Conservation (phyloP, 1,140 invertebrate genomes). For the Battus philenor region DNA sequence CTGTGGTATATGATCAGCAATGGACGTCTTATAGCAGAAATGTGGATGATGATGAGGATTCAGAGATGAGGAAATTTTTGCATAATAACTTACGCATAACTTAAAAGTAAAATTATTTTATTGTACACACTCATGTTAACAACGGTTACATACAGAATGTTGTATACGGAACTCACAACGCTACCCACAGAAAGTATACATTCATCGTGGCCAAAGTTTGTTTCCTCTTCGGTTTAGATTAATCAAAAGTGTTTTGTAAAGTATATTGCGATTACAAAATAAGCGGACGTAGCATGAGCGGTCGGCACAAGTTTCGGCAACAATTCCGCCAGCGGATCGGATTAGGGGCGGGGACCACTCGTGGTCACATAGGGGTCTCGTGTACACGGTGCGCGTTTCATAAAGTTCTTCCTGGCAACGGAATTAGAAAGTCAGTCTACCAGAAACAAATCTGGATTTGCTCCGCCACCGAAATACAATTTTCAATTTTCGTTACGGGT, state of each 20-base stretch:
- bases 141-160: no score
- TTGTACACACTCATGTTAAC: no score
- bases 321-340: constrained; percentile 54
- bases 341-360: constrained; percentile 51
- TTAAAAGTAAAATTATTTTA: no score
- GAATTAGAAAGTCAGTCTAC: constrained; percentile 72
- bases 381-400: constrained; percentile 70
- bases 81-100: no score
- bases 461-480: constrained; percentile 61
- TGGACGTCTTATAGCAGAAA: no score
- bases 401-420: constrained; percentile 54
- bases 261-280: constrained; percentile 54
- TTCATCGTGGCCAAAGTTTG: constrained; percentile 57
- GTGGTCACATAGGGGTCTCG: constrained; percentile 58
- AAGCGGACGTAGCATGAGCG: constrained; percentile 22
- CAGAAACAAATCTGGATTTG: constrained; percentile 70
- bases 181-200: no score
- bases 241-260: constrained; percentile 62
- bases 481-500: constrained; percentile 42
- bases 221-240: constrained; percentile 55
- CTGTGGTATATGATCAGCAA: no score
- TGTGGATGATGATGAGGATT: no score
- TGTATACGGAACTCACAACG: no score
- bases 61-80: no score
- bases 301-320: constrained; percentile 51